Conservation (phyloP, 1,140 invertebrate species). For the Temnothorax nylanderi region DNA sequence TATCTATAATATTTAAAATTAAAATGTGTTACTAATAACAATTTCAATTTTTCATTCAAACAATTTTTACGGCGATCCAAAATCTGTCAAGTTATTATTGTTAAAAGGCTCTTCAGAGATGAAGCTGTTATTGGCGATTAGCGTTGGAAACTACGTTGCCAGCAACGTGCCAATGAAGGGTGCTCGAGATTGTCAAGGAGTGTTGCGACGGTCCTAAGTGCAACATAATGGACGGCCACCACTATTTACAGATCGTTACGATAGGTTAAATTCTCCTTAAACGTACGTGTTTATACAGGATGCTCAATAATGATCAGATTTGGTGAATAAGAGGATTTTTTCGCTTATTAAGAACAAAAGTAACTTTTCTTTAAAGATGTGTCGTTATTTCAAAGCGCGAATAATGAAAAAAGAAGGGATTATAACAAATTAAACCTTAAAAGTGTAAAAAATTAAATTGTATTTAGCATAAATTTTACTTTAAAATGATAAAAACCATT, state of each 20-base stretch:
- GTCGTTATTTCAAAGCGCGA: neutral
- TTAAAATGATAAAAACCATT: neutral
- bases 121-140: constrained; percentile 47
- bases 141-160: constrained; percentile 32
- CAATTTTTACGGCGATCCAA: neutral
- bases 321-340: neutral
- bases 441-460: neutral
- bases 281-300: neutral
- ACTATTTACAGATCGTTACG: constrained; percentile 30
- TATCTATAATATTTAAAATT: neutral
- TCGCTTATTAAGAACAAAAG: neutral
- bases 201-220: constrained; percentile 17
- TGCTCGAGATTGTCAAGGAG: constrained; percentile 23
- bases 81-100: neutral
- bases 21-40: constrained; percentile 5
- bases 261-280: constrained; percentile 4
- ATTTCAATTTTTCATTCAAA: neutral
- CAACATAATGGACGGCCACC: constrained; percentile 30
- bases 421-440: neutral
- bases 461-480: neutral
- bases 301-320: neutral
- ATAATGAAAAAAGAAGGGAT: neutral
- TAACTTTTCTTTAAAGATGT: neutral
- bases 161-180: constrained; percentile 18
- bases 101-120: constrained; percentile 51